A percentile compares a stretch with the other conserved stretches of the same genome.
Evolutionary conservation across 2,113 vertebrate genomes (phyloP).

Genomic region (Stegastes partitus): DNA sequence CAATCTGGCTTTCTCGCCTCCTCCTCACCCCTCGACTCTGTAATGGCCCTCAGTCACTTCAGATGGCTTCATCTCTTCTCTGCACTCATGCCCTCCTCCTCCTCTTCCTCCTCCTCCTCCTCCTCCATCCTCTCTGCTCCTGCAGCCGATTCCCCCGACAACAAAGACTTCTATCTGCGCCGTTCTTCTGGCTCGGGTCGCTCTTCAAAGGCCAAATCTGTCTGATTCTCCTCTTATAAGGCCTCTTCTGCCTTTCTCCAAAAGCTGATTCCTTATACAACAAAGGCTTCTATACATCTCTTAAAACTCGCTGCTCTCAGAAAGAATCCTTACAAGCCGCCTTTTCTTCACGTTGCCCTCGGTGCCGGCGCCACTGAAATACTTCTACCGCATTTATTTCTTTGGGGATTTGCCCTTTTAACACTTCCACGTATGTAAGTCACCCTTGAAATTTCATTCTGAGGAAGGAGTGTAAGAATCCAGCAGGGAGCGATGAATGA

Average conservation of each 20-base stretch:
- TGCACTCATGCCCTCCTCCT: too few species aligned
- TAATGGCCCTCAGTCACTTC: conserved; percentile 35
- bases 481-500: too few species aligned
- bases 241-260: conserved; percentile 32
- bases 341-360: background rate
- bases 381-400: background rate
- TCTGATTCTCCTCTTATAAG: conserved; percentile 27
- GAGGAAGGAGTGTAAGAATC: background rate
- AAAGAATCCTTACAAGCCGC: conserved; percentile 24
- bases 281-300: conserved; percentile 41
- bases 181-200: conserved; percentile 3
- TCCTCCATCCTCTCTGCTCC: conserved; percentile 30
- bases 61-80: conserved; percentile 39
- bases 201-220: conserved; percentile 54
- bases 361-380: background rate
- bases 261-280: conserved; percentile 34
- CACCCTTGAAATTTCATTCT: background rate
- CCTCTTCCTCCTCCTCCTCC: background rate
- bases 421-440: background rate
- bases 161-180: conserved; percentile 34
- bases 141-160: conserved; percentile 24
- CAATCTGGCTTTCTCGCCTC: background rate
- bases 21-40: rapidly evolving
- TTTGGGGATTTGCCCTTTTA: background rate
- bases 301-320: conserved; percentile 46